Evolutionary conservation across 2,888 invertebrate species (phyloP).

Genomic region (Steinernema hermaphroditum): DNA sequence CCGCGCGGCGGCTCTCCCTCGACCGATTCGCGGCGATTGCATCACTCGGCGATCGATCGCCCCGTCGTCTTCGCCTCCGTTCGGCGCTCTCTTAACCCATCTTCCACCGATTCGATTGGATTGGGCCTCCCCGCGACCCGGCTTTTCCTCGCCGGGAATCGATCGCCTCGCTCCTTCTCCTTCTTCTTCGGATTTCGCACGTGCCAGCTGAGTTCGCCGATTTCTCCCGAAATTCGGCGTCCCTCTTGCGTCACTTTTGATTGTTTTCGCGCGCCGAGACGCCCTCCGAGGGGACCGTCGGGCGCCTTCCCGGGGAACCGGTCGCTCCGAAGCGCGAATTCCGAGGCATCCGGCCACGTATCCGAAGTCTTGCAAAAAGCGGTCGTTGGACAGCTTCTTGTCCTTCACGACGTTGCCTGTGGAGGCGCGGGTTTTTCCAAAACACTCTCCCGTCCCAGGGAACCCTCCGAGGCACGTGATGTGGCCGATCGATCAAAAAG

Average conservation of each 20-base stretch:
- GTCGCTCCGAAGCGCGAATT: neutral
- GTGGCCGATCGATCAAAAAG: no score
- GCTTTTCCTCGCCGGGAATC: neutral
- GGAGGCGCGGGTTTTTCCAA: no score
- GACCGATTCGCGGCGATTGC: neutral
- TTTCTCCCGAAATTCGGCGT: neutral
- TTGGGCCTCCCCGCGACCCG: neutral
- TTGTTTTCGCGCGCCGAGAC: neutral
- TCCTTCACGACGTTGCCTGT: no score
- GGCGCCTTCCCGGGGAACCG: neutral
- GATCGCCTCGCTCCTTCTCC: neutral
- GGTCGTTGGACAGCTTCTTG: no score
- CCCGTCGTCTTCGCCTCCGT: neutral
- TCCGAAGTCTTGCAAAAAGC: no score
- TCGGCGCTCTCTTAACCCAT: neutral
- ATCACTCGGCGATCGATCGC: conserved; percentile 4
- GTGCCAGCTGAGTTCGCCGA: conserved; percentile 16
- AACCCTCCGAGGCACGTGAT: no score
- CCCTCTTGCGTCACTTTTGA: neutral
- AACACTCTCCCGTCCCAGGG: no score
- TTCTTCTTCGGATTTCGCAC: conserved; percentile 9
- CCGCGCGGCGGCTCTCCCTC: no score
- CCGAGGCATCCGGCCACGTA: no score
- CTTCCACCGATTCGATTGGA: conserved; percentile 19
- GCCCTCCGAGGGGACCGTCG: neutral